Evolutionary conservation across 2,888 invertebrate species (phyloP).

Genomic region (Sphinx pinastri): DNA sequence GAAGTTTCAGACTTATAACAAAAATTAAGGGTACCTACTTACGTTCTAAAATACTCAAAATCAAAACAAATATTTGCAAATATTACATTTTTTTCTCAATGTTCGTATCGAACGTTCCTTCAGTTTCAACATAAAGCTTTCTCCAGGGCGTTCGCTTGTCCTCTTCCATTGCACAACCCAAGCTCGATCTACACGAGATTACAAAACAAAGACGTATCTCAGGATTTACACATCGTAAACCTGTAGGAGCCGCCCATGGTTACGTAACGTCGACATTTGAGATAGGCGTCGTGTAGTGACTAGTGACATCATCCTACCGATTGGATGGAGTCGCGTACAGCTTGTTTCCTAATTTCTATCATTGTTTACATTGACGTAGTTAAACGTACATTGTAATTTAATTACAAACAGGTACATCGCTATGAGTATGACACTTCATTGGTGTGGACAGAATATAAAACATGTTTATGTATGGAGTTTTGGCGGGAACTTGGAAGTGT

Average conservation of each 20-base stretch:
- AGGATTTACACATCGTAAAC: conserved; percentile 23
- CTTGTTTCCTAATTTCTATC: neutral
- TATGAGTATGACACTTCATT: neutral
- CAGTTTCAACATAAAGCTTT: neutral
- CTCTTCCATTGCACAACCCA: neutral
- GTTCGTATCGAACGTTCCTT: no score
- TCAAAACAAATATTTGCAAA: no score
- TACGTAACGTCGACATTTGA: conserved; percentile 15
- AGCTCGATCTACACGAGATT: neutral
- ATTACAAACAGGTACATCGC: no score
- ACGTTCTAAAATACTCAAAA: no score
- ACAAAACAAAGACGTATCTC: conserved; percentile 18
- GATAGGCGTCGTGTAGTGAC: conserved; percentile 18
- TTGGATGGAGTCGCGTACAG: neutral
- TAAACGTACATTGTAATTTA: no score
- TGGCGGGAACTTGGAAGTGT: no score
- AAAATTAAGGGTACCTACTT: no score
- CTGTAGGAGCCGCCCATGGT: conserved; percentile 20
- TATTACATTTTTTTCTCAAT: no score
- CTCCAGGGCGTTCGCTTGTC: neutral
- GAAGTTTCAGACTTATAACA: no score
- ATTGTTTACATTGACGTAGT: no score
- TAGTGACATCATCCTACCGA: conserved; percentile 13
- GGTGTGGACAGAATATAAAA: neutral
- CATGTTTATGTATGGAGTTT: no score